Conservation (phyloP, 2,797 vertebrate genomes). For the Myotis findleyi region DNA sequence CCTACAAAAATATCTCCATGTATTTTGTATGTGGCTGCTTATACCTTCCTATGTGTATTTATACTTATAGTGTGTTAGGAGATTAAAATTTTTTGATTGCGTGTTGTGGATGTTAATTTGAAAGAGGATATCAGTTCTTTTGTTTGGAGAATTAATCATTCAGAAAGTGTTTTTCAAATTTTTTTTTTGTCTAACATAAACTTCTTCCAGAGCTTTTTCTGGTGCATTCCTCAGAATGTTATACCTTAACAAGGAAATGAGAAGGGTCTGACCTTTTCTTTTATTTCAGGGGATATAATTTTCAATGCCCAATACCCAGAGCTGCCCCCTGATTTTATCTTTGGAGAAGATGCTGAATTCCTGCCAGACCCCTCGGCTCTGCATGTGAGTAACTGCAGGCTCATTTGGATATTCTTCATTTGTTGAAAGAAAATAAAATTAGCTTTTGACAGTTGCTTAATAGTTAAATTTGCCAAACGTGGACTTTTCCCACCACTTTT, state of each 20-base stretch:
- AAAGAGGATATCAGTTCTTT: slow-evolving; percentile 52
- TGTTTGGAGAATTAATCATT: slow-evolving; percentile 61
- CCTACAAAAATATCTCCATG: slow-evolving; percentile 4
- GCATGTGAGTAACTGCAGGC: slow-evolving; percentile 90
- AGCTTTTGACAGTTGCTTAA: slow-evolving; percentile 41
- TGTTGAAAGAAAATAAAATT: slow-evolving; percentile 61
- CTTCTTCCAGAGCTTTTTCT: slow-evolving; percentile 38
- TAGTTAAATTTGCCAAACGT: slow-evolving; percentile 66
- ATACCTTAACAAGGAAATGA: slow-evolving; percentile 66
- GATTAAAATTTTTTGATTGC: slow-evolving; percentile 31
- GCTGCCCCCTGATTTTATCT: slow-evolving; percentile 98
- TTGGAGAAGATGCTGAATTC: slow-evolving; percentile 98
- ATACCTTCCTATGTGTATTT: slow-evolving; percentile 38
- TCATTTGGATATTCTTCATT: not conserved
- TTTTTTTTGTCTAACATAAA: slow-evolving; percentile 31
- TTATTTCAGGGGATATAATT: slow-evolving; percentile 96
- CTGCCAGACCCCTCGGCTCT: slow-evolving; percentile 96
- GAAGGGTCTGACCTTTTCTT: slow-evolving; percentile 68
- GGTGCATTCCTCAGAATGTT: not conserved
- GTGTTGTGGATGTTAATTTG: slow-evolving; percentile 52
- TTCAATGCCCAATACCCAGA: slow-evolving; percentile 98
- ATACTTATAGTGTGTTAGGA: slow-evolving; percentile 19
- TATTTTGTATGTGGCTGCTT: slow-evolving; percentile 5
- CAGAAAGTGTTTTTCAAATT: slow-evolving; percentile 46
- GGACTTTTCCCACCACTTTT: slow-evolving; percentile 17